Conservation (phyloP, 1,140 invertebrate genomes). For the Heliconius nattereri region DNA sequence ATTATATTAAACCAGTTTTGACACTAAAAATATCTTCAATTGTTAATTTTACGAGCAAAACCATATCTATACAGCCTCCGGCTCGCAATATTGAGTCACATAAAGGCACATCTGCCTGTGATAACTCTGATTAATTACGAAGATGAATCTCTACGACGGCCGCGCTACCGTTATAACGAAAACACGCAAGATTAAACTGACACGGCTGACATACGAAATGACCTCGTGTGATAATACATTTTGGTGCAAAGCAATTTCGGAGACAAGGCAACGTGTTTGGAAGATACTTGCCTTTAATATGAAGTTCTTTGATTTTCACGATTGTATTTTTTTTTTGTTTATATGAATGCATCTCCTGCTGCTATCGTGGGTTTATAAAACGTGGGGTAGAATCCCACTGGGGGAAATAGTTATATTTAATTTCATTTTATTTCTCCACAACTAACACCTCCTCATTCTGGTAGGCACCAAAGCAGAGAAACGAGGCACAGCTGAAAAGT, state of each 20-base stretch:
- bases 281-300: neutral
- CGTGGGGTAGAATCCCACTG: too few species aligned
- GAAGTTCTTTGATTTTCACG: neutral
- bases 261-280: slow-evolving; percentile 12
- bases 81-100: slow-evolving; percentile 32
- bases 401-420: too few species aligned
- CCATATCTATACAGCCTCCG: neutral
- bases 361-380: too few species aligned
- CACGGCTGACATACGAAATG: slow-evolving; percentile 33
- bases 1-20: neutral
- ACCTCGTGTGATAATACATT: slow-evolving; percentile 26
- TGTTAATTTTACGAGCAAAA: neutral
- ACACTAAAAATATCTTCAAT: neutral
- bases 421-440: too few species aligned
- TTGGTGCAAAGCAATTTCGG: slow-evolving; percentile 14
- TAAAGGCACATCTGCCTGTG: slow-evolving; percentile 38
- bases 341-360: too few species aligned
- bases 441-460: too few species aligned
- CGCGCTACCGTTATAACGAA: slow-evolving; percentile 43
- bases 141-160: slow-evolving; percentile 43
- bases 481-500: too few species aligned
- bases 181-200: slow-evolving; percentile 41
- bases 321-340: neutral
- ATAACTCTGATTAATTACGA: slow-evolving; percentile 45
- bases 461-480: too few species aligned